Base-by-base conservation (phyloP, 2,888 invertebrate species). In the Cheilosia soror region DNA sequence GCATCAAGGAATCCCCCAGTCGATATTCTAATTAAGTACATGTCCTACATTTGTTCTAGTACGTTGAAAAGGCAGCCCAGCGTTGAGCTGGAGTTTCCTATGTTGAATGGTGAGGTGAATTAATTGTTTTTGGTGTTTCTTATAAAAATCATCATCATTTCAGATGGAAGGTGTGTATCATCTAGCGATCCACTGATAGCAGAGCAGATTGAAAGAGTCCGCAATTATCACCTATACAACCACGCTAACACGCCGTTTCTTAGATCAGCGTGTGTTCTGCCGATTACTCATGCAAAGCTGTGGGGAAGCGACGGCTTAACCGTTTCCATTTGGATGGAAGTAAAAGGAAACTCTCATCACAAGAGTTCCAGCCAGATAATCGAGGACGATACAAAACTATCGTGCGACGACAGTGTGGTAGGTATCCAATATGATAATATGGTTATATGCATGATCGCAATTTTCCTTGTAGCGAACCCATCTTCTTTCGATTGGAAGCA, bases 1-100 rank as follows among this genome's bases (percentile, higher is more conserved):
- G 93, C 94, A 87, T 92, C 91, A 13, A 90, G 93, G 42, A 91
- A 93, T 55, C 94, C 94, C 1, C 94, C 95, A 0, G 91, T 94
- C 87, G 92, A 93, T 58, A 93, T 94, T 13, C 93, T 96, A 53
- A 92, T 96, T 55, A 89, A 93, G 7, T 93, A 94, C 90, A 92
- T 95, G 75, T 91, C 93, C 7, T 93, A 91, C 71, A 90, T 91
- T 42, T 90, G 90, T 72, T 75, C 89, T 0, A 90, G 87, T 29
- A 89, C 89, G 0, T 51, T 92, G 47, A 89, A 89, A 15, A 89
- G 89, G n/a, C 91, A 91, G 62, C 91, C 92, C 0, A 90, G 89
- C 77, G 89, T 89, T 42, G 92, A 92, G 62, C 84, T 92, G 40
- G 89, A 90, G 55, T 92, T 92, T 79, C 92, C 92, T 2, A 89